Evolutionary conservation across 2,888 invertebrate genomes (phyloP), one percentile per base, ranked within the genome.

Genomic region (Mesorhabditis spiculigera): DNA sequence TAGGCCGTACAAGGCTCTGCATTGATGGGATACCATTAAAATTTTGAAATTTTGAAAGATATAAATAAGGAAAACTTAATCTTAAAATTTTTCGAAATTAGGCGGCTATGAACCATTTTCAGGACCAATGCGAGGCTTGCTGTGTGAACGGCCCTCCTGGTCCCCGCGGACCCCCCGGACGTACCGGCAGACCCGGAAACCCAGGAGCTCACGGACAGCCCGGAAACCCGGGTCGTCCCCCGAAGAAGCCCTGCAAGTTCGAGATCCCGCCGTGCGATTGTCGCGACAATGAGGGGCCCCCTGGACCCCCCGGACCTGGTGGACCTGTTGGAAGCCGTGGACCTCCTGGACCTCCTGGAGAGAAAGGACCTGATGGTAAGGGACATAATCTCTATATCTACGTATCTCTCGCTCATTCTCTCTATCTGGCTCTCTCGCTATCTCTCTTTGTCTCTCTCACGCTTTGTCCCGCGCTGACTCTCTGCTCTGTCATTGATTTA

Each of bases 171-270:
- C 69, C 73, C 65, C 66, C 73, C 45, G 76, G 76, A 62, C 42
- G 68, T 13, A 74, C 76, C 65, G 76, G 76, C 70, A 50, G 64
- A 41, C 76, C 76, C 66, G 76, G 76, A 75, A 45, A 68, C 8
- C 75, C 76, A 50, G 76, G 76, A 75, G 76, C 72, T 13, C 71
- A 71, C 65, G 76, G 76, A 72, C 66, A 72, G 42, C 73, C 71
- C 28, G 76, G 76, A 69, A 72, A 69, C 61, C 77, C 75, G 65
- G 80, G 81, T 68, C 78, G 76, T 70, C 77, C 78, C 43, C 74
- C 75, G n/a, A 71, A 68, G 28, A 69, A 73, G n/a, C 82, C 82
- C 16, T 82, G 80, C 71, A 80, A 82, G 45, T 79, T 79, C 61
- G 75, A 74, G 65, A 82, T 82, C 64, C 77, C 80, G 50, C 78